Conservation (phyloP, 2,113 vertebrate species). For the Xiphorhynchus elegans region DNA sequence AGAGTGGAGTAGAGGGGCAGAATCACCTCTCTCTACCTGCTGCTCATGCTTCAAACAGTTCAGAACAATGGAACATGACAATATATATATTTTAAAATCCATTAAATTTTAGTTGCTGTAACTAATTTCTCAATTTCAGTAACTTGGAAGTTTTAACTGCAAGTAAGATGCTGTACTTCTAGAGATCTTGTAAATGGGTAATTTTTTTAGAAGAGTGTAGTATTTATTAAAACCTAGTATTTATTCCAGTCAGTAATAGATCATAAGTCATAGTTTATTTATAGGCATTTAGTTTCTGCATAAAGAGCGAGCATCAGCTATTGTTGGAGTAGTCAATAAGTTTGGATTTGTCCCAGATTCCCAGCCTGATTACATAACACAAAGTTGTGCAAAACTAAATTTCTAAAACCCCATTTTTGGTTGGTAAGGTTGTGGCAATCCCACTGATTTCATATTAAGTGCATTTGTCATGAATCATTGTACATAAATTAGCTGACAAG, state of each 20-base stretch:
- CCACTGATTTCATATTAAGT: neutral
- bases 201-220: neutral
- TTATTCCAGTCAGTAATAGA: neutral
- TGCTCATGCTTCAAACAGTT: neutral
- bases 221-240: neutral
- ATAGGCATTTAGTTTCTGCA: neutral
- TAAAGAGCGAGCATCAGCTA: neutral
- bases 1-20: neutral
- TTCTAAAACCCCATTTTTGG: neutral
- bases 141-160: neutral
- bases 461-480: neutral
- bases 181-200: neutral
- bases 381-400: neutral
- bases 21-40: neutral
- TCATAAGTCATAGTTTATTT: neutral
- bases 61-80: neutral
- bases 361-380: neutral
- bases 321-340: neutral
- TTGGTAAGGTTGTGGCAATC: neutral
- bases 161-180: neutral
- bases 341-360: neutral
- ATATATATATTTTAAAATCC: neutral
- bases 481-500: neutral
- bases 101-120: neutral
- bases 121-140: neutral